Evolutionary conservation across 64 coral and sea anemone species (phyloP).

Genomic region (Trachythela sp.): DNA sequence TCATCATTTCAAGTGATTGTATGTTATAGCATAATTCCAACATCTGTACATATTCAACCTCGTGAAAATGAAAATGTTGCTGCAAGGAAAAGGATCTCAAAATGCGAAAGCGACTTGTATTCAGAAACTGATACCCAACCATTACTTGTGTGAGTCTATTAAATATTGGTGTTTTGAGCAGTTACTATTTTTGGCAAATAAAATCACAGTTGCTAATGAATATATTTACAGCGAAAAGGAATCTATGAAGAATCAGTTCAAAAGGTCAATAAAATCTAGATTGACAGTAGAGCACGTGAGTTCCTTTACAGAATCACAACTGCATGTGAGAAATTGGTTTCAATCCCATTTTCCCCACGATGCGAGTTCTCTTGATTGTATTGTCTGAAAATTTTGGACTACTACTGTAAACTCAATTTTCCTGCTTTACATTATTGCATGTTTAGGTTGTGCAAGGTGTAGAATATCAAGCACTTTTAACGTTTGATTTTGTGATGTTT

Average conservation of each 20-base stretch:
- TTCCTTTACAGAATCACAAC: no score
- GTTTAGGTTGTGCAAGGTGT: conserved; percentile 12
- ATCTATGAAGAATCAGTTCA: background rate
- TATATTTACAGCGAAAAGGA: no score
- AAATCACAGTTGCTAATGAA: no score
- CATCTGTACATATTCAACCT: background rate
- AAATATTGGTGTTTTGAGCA: no score
- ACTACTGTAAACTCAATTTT: no score
- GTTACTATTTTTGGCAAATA: no score
- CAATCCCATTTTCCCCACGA: no score
- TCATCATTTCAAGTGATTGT: background rate
- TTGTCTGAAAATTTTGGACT: no score
- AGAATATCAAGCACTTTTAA: background rate
- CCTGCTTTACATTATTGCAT: no score
- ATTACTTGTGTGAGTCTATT: background rate
- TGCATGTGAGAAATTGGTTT: no score
- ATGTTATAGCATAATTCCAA: background rate
- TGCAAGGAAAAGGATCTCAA: background rate
- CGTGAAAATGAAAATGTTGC: background rate
- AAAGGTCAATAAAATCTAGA: background rate
- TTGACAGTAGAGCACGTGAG: conserved; percentile 10
- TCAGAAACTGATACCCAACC: background rate
- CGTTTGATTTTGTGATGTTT: conserved; percentile 15
- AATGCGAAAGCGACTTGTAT: background rate
- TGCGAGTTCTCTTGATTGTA: no score